Evolutionary conservation across 1,140 invertebrate species (phyloP).

Genomic region (Drosophila biarmipes): DNA sequence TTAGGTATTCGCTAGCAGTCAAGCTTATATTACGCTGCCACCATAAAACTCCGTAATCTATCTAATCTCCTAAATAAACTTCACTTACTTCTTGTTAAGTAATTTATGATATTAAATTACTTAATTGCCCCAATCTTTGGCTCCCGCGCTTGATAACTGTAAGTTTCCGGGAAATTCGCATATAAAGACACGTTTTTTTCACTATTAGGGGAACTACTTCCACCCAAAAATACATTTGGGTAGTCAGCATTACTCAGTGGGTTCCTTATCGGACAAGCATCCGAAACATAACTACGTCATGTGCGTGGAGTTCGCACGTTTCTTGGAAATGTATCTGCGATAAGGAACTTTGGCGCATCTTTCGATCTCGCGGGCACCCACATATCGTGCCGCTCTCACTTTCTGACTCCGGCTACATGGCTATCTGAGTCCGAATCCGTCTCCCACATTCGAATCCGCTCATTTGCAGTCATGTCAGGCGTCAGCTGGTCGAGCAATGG

Average conservation of each 20-base stretch:
- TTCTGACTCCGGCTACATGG: background rate
- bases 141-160: conserved; percentile 5
- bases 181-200: background rate
- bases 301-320: conserved; percentile 71
- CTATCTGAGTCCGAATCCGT: conserved; percentile 12
- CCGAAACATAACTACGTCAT: conserved; percentile 58
- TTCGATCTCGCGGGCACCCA: conserved; percentile 57
- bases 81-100: background rate
- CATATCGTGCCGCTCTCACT: conserved; percentile 4
- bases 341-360: conserved; percentile 53
- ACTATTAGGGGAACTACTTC: conserved; percentile 20
- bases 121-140: background rate
- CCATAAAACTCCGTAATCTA: background rate
- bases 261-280: conserved; percentile 28
- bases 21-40: background rate
- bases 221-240: background rate
- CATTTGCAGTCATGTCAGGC: conserved; percentile 77
- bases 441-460: conserved; percentile 35
- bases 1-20: background rate
- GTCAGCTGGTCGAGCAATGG: conserved; percentile 70
- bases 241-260: conserved; percentile 18
- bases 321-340: conserved; percentile 61
- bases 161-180: background rate
- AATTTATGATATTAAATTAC: background rate
- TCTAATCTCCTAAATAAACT: background rate